A percentile compares a stretch with the other conserved stretches of the same genome.
phyloP scores from a whole-genome alignment of 2,888 invertebrate genomes.

The Miltochrista miniata region DNA sequence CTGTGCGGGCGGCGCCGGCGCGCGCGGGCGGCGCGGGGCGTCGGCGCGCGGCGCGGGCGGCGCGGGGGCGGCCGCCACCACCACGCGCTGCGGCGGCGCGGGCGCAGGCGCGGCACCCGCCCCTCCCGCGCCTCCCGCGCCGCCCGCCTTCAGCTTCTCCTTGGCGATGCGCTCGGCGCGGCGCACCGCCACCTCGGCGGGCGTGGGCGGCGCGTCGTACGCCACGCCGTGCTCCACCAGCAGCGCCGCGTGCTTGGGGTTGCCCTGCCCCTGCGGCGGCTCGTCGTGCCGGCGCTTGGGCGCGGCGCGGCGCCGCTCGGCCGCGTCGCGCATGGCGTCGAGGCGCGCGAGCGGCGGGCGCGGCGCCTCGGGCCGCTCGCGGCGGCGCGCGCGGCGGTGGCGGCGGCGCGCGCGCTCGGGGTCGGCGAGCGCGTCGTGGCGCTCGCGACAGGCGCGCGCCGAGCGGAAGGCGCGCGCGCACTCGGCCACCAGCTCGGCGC shows the following conservation, averaged over 20 bases:
- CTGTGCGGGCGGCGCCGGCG: slow-evolving; percentile 66
- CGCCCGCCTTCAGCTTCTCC: slow-evolving; percentile 87
- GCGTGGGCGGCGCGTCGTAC: slow-evolving; percentile 92
- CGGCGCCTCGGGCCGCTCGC: slow-evolving; percentile 84
- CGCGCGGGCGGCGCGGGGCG: slow-evolving; percentile 47
- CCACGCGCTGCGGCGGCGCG: slow-evolving; percentile 52
- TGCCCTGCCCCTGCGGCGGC: slow-evolving; percentile 82
- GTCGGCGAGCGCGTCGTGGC: slow-evolving; percentile 95
- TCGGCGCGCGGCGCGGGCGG: slow-evolving; percentile 50
- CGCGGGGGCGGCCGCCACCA: slow-evolving; percentile 62
- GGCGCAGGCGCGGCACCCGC: slow-evolving; percentile 30
- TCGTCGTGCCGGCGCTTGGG: slow-evolving; percentile 90
- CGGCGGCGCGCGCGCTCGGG: slow-evolving; percentile 95
- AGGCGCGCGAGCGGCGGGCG: slow-evolving; percentile 79
- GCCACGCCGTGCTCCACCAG: slow-evolving; percentile 93
- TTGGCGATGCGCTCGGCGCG: slow-evolving; percentile 93
- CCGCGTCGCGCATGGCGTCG: slow-evolving; percentile 90
- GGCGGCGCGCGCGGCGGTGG: slow-evolving; percentile 91
- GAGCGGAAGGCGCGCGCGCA: slow-evolving; percentile 92
- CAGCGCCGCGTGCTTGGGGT: slow-evolving; percentile 93
- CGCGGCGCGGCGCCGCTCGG: slow-evolving; percentile 88
- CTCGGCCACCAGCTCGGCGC: slow-evolving; percentile 94
- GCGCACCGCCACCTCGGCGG: slow-evolving; percentile 90
- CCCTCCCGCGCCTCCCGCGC: slow-evolving; percentile 36
- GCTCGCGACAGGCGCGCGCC: slow-evolving; percentile 94